Evolutionary conservation across 2,888 invertebrate species (phyloP).

Genomic region (Noctua janthe): DNA sequence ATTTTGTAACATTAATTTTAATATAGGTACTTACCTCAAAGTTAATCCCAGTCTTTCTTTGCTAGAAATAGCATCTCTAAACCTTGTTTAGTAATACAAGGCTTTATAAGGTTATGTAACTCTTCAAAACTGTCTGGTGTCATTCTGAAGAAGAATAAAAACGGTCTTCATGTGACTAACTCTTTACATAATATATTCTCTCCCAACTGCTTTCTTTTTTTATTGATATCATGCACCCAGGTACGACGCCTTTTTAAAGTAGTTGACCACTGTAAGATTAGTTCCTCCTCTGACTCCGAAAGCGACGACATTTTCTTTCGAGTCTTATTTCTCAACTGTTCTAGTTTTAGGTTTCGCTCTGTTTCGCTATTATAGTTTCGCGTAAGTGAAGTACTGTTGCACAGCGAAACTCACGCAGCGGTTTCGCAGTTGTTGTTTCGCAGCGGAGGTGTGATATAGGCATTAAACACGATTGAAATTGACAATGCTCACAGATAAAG

Average conservation of each 20-base stretch:
- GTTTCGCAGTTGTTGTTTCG: neutral
- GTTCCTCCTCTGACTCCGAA: neutral
- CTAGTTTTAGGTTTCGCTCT: neutral
- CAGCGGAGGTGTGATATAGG: neutral
- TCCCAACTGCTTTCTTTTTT: neutral
- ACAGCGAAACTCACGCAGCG: neutral
- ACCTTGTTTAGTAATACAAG: constrained; percentile 22
- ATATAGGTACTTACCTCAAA: constrained; percentile 21
- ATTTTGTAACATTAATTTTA: neutral
- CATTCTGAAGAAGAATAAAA: constrained; percentile 39
- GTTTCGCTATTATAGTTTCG: constrained; percentile 16
- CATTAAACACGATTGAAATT: too few relatives aligned
- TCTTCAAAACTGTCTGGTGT: constrained; percentile 34
- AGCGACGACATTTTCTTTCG: neutral
- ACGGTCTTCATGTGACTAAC: neutral
- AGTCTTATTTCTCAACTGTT: neutral
- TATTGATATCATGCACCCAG: neutral
- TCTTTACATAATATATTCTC: neutral
- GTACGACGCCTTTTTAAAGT: neutral
- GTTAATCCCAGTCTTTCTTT: constrained; percentile 20
- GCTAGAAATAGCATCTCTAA: constrained; percentile 27
- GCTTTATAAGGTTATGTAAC: constrained; percentile 27
- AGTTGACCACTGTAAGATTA: neutral
- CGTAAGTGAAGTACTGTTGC: constrained; percentile 8
- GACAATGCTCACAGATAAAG: too few relatives aligned